Evolutionary conservation across 2,113 vertebrate species (phyloP), one percentile per base, ranked within the genome.

Genomic region (Hippocampus mohnikei): DNA sequence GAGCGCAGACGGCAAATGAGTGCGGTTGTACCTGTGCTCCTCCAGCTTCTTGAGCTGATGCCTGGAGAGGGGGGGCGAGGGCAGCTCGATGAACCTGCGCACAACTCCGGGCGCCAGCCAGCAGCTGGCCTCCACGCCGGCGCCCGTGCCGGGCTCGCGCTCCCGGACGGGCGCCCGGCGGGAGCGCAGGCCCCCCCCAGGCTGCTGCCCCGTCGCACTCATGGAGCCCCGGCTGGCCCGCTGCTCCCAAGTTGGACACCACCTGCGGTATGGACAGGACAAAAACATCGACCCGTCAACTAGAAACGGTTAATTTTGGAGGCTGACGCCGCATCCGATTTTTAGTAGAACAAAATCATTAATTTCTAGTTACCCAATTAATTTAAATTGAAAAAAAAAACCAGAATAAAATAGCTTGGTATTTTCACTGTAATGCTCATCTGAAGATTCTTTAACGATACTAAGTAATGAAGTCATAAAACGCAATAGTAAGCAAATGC

Each of bases 21-120:
- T 7, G 6, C 2, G 0, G 10, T 5, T 21, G 8, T 21, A 90
- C 90, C 94, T 95, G 89, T 99, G 97, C 81, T 98, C 96, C 88
- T 99, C 97, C 78, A 99, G 91, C 25, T 95, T 94, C 89, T 98
- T 98, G 40, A 99, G 92, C 83, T 99, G 97, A 85, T 98, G 95
- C 71, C 95, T 92, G 55, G 95, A 94, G 72, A 99, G 79, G 2
- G 96, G 96, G 0, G 96, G 95, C 0, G 94, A 93, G 1, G 96
- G 95, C 86, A 99, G 87, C 86, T 96, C 94, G n/a, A 97, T 86
- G 42, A 98, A 88, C 3, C 94, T 94, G 84, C 92, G 94, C 77
- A 96, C 83, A 61, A 92, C 81, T 0, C 90, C 87, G 9, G 90
- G 88, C 60, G 85, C 80, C 56, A 91, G 78, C 82, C 91, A 92